Base-by-base conservation (phyloP, 2,113 vertebrate genomes). In the Ariopsis seemanni region DNA sequence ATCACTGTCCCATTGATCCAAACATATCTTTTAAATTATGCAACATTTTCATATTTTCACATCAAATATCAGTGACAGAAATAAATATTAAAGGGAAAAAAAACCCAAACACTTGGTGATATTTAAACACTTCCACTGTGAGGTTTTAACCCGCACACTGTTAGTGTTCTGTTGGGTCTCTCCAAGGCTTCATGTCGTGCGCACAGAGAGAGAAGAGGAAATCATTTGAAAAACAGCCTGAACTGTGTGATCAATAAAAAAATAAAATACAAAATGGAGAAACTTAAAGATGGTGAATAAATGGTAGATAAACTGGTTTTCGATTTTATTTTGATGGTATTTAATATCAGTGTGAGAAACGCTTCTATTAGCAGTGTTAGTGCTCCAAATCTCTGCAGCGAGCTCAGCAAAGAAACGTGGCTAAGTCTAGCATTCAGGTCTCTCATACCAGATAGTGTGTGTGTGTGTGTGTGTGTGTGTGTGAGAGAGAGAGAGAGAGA, bases 381-480 rank as follows among this genome's bases (percentile, higher is more conserved):
- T 42, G 42, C 42, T 42, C 74, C 74, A 77, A 52, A 52, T 63
- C 57, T 82, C 81, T 50, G 81, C 63, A 65, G 81, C 78, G 27
- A 82, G 58, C 7, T 27, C 7, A 50, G n/a, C 62, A 62, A 63
- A 77, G 86, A 42, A 80, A 5, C 58, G 12, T 20, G 10, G 58
- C 81, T 15, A 82, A 82, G 57, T 82, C 62, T 62, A 18, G 57
- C 55, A 62, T 82, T 82, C 79, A 60, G 53, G 80, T 25, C 55
- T 82, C 27, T 60, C 80, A 82, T 82, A 60, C 65, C 81, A 1
- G n/a, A 20, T 18, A 27, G 20, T n/a, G 34, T 52, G 42, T 77
- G 74, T 77, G 74, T 50, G 48, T 77, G 72, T 75, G 72, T 75
- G 72, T 75, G 72, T 50, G 72, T 50, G 71, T 10, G 34, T 9